A percentile compares a stretch with the other conserved stretches of the same genome.
Evolutionary conservation across 2,888 invertebrate species (phyloP).

Genomic region (Cerceris rybyensis): DNA sequence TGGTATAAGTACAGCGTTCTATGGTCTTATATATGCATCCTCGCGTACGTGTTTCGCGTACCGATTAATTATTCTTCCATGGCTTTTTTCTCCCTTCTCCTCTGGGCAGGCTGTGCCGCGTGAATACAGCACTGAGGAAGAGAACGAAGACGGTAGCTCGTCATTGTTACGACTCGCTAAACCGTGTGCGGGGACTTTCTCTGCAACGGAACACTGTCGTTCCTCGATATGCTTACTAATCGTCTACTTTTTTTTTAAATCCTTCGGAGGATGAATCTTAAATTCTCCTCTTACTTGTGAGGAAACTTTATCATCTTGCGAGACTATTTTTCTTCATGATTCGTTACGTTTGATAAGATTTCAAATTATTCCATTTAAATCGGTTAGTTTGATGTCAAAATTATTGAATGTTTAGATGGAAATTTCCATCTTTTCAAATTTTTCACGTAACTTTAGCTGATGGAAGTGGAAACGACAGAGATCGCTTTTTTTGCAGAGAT

Average conservation of each 20-base stretch:
- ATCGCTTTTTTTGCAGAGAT: too few species aligned
- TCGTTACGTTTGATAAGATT: background rate
- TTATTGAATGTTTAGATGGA: too few species aligned
- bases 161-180: slow-evolving; percentile 45
- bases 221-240: slow-evolving; percentile 62
- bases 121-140: slow-evolving; percentile 45
- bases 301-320: background rate
- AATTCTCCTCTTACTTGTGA: background rate
- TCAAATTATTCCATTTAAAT: background rate
- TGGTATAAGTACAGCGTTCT: slow-evolving; percentile 38
- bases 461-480: too few species aligned
- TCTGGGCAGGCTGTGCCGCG: slow-evolving; percentile 20
- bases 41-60: slow-evolving; percentile 73
- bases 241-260: slow-evolving; percentile 35
- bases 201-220: slow-evolving; percentile 46
- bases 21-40: slow-evolving; percentile 66
- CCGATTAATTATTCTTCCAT: slow-evolving; percentile 72
- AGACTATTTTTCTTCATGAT: background rate
- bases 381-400: too few species aligned
- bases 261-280: background rate
- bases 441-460: too few species aligned
- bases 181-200: slow-evolving; percentile 64
- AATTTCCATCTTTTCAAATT: too few species aligned
- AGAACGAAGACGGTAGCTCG: slow-evolving; percentile 36
- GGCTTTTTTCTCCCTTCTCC: slow-evolving; percentile 43